phyloP scores from a whole-genome alignment of 2,888 invertebrate genomes.

The Brachyopa scutellaris region DNA sequence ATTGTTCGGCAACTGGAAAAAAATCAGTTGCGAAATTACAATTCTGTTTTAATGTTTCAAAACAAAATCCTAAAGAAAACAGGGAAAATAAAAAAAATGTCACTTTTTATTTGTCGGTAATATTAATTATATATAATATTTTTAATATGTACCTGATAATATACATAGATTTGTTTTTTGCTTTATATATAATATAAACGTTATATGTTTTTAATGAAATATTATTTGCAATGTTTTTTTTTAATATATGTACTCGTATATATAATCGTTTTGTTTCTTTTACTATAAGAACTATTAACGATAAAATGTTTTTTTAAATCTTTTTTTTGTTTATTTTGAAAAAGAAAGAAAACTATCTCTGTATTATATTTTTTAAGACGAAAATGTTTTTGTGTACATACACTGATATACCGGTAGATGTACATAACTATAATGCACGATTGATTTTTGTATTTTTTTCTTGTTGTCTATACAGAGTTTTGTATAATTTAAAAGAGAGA shows the following conservation, averaged over 20 bases:
- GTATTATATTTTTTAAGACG: conserved; percentile 41
- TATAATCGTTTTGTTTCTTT: conserved; percentile 48
- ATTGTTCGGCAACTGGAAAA: conserved; percentile 67
- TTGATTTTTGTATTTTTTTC: conserved; percentile 15
- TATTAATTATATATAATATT: conserved; percentile 71
- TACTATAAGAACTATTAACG: conserved; percentile 69
- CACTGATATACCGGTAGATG: conserved; percentile 17
- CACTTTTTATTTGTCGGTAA: conserved; percentile 59
- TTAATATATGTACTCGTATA: conserved; percentile 48
- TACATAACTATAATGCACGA: background rate
- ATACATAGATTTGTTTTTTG: conserved; percentile 48
- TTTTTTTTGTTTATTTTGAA: conserved; percentile 47
- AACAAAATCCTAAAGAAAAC: conserved; percentile 27
- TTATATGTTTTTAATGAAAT: conserved; percentile 59
- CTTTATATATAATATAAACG: conserved; percentile 73
- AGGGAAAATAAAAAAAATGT: background rate
- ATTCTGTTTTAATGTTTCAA: conserved; percentile 23
- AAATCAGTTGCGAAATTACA: conserved; percentile 63
- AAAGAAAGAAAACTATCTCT: conserved; percentile 58
- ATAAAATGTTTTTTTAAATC: conserved; percentile 46
- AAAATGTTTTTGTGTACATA: conserved; percentile 42
- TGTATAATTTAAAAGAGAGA: conserved; percentile 31
- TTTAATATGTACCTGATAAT: conserved; percentile 68
- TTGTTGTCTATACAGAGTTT: conserved; percentile 38
- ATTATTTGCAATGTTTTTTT: conserved; percentile 32